Percentiles rank a stretch among this genome's conserved stretches.
Evolutionary conservation across 2,113 vertebrate genomes (phyloP).

Genomic region (Polypterus bichir): DNA sequence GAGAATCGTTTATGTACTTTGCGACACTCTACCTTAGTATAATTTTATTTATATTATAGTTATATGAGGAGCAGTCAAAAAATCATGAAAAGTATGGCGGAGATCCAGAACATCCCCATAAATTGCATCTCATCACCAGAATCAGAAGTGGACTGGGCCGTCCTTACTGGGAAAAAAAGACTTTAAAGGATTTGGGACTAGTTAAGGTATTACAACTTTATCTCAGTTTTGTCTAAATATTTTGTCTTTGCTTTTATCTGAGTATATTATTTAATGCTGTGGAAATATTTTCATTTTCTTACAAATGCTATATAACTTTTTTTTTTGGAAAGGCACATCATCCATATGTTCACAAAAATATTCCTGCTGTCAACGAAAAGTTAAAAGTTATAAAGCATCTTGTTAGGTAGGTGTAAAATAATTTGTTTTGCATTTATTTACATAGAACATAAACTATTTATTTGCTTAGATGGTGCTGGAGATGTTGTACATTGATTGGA

Average conservation of each 20-base stretch:
- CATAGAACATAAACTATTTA: slow-evolving; percentile 75
- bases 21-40: neutral
- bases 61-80: slow-evolving; percentile 61
- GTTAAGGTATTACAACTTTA: slow-evolving; percentile 53
- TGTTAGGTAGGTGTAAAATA: slow-evolving; percentile 61
- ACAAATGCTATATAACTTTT: neutral
- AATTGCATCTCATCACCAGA: slow-evolving; percentile 76
- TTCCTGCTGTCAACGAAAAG: slow-evolving; percentile 70
- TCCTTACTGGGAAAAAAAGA: slow-evolving; percentile 88
- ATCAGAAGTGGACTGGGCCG: slow-evolving; percentile 62
- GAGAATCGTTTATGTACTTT: neutral
- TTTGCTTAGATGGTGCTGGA: slow-evolving; percentile 30
- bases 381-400: slow-evolving; percentile 86
- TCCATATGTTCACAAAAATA: slow-evolving; percentile 85
- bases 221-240: neutral
- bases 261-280: neutral
- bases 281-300: neutral
- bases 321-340: slow-evolving; percentile 48
- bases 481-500: no score
- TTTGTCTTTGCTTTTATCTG: slow-evolving; percentile 1
- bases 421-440: slow-evolving; percentile 2
- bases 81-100: slow-evolving; percentile 86
- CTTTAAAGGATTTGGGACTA: slow-evolving; percentile 64
- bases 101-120: slow-evolving; percentile 79
- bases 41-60: slow-evolving; percentile 31